Evolutionary conservation across 2,888 invertebrate species (phyloP).

Genomic region (Busseola fusca): DNA sequence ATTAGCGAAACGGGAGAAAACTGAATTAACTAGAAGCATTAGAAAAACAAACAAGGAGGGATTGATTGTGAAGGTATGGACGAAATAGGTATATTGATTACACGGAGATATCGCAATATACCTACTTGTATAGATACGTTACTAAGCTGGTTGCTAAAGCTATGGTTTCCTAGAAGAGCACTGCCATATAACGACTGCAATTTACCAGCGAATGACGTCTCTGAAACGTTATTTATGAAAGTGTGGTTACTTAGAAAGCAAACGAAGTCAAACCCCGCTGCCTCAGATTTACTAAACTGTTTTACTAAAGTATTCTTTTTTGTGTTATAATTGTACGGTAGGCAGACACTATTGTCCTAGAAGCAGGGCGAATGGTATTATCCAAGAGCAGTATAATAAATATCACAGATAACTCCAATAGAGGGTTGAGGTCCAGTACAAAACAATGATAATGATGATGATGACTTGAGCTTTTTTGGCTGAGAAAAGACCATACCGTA

Average conservation of each 20-base stretch:
- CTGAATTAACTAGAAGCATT: slow-evolving; percentile 25
- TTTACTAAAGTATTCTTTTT: too few relatives aligned
- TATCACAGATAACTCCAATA: not conserved
- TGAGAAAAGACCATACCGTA: not conserved
- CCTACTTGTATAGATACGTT: too few relatives aligned
- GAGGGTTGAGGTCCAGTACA: not conserved
- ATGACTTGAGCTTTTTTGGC: not conserved
- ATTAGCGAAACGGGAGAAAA: slow-evolving; percentile 22
- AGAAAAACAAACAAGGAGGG: slow-evolving; percentile 28
- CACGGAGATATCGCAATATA: not conserved
- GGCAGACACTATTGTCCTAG: not conserved
- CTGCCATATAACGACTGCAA: not conserved
- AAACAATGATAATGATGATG: not conserved
- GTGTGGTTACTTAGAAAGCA: too few relatives aligned
- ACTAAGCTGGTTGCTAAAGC: not conserved
- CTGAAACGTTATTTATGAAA: not conserved
- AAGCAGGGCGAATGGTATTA: not conserved
- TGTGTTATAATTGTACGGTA: not conserved
- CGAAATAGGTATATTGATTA: not conserved
- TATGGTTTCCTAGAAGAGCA: not conserved
- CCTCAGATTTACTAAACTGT: too few relatives aligned
- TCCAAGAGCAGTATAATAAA: not conserved
- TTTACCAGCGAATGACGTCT: not conserved
- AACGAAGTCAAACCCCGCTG: too few relatives aligned
- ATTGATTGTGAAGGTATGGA: slow-evolving; percentile 3